Evolutionary conservation across 2,113 vertebrate genomes (phyloP).

Genomic region (Heterochromis multidens): DNA sequence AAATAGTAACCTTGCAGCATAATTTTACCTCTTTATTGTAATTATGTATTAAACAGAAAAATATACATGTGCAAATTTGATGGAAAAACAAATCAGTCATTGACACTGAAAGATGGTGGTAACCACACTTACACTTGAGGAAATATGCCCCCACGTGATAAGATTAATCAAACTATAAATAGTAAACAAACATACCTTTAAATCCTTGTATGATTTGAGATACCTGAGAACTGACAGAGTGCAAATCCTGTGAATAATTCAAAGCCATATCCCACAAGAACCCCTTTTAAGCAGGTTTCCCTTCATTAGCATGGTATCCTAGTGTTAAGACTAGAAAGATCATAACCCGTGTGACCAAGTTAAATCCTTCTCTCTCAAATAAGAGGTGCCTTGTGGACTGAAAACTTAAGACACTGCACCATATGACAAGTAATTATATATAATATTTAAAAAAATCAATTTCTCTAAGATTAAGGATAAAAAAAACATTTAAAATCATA

Average conservation of each 20-base stretch:
- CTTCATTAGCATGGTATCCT: background rate
- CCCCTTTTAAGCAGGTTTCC: background rate
- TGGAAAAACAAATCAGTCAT: background rate
- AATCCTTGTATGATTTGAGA: background rate
- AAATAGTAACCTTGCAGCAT: background rate
- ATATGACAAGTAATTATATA: background rate
- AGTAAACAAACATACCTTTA: background rate
- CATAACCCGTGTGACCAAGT: background rate
- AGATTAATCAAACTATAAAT: background rate
- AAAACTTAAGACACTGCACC: background rate
- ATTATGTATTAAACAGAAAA: background rate
- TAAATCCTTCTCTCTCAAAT: background rate
- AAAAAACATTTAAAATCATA: background rate
- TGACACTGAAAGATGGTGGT: background rate
- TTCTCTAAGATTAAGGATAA: background rate
- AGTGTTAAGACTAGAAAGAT: background rate
- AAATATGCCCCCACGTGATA: background rate
- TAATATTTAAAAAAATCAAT: background rate
- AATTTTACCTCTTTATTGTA: background rate
- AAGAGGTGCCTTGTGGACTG: background rate
- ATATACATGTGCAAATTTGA: background rate
- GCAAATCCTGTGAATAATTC: background rate
- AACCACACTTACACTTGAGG: background rate
- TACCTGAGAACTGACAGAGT: constrained; percentile 43
- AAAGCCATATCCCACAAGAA: background rate